Conservation (phyloP, 53 echinoderm and acorn worm genomes). For the Mesocentrotus franciscanus region DNA sequence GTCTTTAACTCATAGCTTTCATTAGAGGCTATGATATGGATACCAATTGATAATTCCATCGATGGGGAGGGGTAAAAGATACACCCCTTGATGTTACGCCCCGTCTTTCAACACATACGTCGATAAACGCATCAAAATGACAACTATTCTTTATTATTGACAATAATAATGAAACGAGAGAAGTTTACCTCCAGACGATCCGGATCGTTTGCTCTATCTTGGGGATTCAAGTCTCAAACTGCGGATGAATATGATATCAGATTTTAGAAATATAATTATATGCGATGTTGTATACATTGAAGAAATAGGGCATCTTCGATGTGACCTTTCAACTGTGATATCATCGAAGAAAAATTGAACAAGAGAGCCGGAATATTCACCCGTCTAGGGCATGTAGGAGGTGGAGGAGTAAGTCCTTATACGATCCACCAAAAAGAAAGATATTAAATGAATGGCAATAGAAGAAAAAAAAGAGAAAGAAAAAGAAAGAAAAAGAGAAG, state of each 20-base stretch:
- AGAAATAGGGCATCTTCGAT: not conserved
- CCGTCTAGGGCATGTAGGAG: not conserved
- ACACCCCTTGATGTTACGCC: not conserved
- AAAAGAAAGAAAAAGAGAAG: no score
- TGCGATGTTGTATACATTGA: not conserved
- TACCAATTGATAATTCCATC: no score
- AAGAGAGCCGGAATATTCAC: not conserved
- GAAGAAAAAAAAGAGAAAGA: not conserved
- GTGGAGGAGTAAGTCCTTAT: no score
- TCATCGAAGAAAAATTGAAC: not conserved
- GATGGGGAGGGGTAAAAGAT: no score
- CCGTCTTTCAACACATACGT: not conserved
- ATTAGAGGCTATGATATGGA: not conserved
- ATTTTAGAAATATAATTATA: not conserved
- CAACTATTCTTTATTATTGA: conserved; percentile 15
- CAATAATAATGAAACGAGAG: conserved; percentile 18
- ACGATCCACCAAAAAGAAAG: not conserved
- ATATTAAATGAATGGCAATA: no score
- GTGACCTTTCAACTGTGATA: not conserved
- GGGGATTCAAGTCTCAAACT: conserved; percentile 27
- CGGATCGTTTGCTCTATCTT: not conserved
- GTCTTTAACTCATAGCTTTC: not conserved
- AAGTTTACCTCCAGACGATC: not conserved
- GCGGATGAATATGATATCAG: conserved; percentile 5
- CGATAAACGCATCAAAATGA: conserved; percentile 16